Base-by-base conservation (phyloP, 1,140 invertebrate genomes). In the Thaumatotibia leucotreta region DNA sequence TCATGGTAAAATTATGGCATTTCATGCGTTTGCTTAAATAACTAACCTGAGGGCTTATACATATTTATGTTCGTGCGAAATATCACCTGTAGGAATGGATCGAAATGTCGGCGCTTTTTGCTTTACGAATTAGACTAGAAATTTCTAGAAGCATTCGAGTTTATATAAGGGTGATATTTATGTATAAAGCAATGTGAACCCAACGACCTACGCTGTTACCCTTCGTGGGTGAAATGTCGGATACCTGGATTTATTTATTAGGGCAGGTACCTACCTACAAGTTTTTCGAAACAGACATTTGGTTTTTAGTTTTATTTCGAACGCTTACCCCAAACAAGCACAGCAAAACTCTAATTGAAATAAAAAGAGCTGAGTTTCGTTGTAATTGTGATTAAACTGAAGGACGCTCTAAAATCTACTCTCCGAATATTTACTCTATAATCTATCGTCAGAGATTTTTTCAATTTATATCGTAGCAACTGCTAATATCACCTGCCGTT, bases 11-110 rank as follows among this genome's bases (percentile, higher is more conserved):
- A 58, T 58, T 58, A 58, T 54, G 50, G 50, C 27, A 5, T 45
- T 14, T n/a, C 24, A 31, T 29, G 27, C 24, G 52, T 58, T 45
- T 20, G 17, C 52, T 58, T n/a, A 58, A 54, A 58, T 58, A 58
- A 29, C 52, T 58, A 58, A 58, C 52, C 52, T 58, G 11, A 52
- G 52, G 52, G 52, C 52, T 58, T 58, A 58, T 58, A 58, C 29
- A 58, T 58, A 58, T 58, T 58, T 58, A 58, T 58, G 52, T 58
- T 58, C 52, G 52, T 58, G 52, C 52, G 52, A 58, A 58, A 24
- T 14, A 27, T 45, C 52, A 58, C 24, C 52, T 58, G 52, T 17
- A 58, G 27, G 23, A 14, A 4, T 8, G 39, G 22, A 58, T 27
- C 23, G 52, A 27, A 58, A 29, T 58, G 22, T 11, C n/a, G 14